phyloP scores from a whole-genome alignment of 2,113 vertebrate species.

The Carassius gibelio region DNA sequence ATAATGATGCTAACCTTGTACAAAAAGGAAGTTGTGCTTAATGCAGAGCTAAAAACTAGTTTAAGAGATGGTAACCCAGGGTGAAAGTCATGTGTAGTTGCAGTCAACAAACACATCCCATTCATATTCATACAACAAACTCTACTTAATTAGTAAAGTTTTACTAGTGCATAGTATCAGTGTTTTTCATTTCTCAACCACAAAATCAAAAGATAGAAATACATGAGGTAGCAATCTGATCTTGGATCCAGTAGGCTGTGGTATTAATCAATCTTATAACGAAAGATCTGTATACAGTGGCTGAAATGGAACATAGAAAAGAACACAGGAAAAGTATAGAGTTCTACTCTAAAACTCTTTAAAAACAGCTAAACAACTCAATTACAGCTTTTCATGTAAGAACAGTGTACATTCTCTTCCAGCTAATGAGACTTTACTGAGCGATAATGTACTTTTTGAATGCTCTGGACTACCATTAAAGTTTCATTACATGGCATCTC shows the following conservation, averaged over 20 bases:
- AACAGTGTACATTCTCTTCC: background rate
- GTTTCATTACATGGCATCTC: constrained; percentile 25
- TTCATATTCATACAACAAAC: background rate
- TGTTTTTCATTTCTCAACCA: background rate
- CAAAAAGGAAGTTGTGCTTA: background rate
- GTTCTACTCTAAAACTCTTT: background rate
- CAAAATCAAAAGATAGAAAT: background rate
- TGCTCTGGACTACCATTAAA: constrained; percentile 31
- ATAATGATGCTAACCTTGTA: background rate
- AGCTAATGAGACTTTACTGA: constrained; percentile 16
- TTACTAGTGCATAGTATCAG: background rate
- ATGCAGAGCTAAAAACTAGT: background rate
- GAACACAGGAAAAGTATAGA: background rate
- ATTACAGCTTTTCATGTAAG: background rate
- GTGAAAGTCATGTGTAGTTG: background rate
- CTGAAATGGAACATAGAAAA: constrained; percentile 4
- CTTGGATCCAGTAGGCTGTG: background rate
- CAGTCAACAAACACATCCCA: background rate
- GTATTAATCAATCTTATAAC: background rate
- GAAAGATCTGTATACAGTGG: background rate
- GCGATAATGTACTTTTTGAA: constrained; percentile 18
- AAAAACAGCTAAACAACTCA: constrained; percentile 12
- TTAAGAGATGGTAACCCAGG: background rate
- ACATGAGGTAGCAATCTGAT: background rate
- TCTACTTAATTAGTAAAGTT: background rate